Evolutionary conservation across 1,140 invertebrate species (phyloP).

Genomic region (Leucophenga varia): DNA sequence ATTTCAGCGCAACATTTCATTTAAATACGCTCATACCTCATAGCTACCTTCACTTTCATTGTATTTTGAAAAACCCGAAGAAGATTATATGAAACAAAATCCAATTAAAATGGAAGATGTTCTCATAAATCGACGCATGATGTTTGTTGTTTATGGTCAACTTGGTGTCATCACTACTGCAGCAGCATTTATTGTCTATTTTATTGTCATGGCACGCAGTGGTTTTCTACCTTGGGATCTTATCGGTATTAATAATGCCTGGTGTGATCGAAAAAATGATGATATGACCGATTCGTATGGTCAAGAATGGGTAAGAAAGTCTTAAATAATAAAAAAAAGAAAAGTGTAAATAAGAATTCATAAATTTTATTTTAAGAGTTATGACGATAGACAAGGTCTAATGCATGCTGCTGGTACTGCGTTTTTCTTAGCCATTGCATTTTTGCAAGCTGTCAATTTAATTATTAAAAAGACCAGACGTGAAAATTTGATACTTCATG

Average conservation of each 20-base stretch:
- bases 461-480: slow-evolving; percentile 24
- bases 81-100: slow-evolving; percentile 21
- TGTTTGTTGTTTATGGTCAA: slow-evolving; percentile 23
- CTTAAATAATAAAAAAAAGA: not conserved
- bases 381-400: slow-evolving; percentile 2
- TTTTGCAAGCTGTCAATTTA: slow-evolving; percentile 30
- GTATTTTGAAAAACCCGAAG: slow-evolving; percentile 20
- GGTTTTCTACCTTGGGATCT: slow-evolving; percentile 24
- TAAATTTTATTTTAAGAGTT: slow-evolving; percentile 9
- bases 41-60: slow-evolving; percentile 23
- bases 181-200: slow-evolving; percentile 21
- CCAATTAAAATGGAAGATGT: slow-evolving; percentile 25
- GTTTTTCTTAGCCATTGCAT: slow-evolving; percentile 12
- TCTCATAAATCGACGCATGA: slow-evolving; percentile 20
- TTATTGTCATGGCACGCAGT: slow-evolving; percentile 20
- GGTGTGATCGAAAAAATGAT: slow-evolving; percentile 14
- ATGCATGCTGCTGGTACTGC: slow-evolving; percentile 3
- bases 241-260: not conserved
- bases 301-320: slow-evolving; percentile 33
- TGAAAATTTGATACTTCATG: slow-evolving; percentile 21
- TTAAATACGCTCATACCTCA: too few relatives aligned
- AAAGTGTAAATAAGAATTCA: not conserved
- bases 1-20: too few relatives aligned
- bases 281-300: slow-evolving; percentile 28
- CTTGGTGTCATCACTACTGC: slow-evolving; percentile 25